Base-by-base conservation (phyloP, 2,888 invertebrate genomes). In the Hyppa rectilinea region DNA sequence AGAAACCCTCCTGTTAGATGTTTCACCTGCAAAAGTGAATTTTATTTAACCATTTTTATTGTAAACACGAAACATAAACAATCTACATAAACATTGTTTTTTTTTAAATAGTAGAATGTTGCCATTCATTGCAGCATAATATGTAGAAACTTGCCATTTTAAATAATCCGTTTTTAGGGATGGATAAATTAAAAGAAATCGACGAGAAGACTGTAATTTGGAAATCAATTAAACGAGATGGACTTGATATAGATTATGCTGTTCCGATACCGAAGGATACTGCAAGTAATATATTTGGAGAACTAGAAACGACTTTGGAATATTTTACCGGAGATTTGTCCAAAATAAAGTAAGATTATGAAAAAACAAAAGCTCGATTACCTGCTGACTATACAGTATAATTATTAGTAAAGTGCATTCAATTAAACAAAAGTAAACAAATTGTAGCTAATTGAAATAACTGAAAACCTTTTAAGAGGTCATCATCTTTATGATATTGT, bases 301-400 rank as follows among this genome's bases (percentile, higher is more conserved):
- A 96, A 81, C 93, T 97, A 10, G 97, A 97, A 89, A 86, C 93
- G 5, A 92, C 93, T 36, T 82, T 97, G 31, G 92, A 96, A 85
- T 97, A 97, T 92, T 97, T 97, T 82, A 95, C 96, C 9, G 97
- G 97, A n/a, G 96, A 97, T 77, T 90, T 97, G 40, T 92, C 97
- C 0, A 95, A 95, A 92, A 96, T 97, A 70, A 95, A 92, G 95
- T 95, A 89, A 89, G 92, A 83, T 31, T 50, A 43, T 14, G 17
- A 34, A 49, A 55, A n/a, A 1, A 20, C 14, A 23, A 63, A 26
- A n/a, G 23, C 4, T 68, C 29, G 9, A 43, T 40, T 26, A 55
- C 17, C 36, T 17, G 3, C 10, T 36, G n/a, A 23, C 23, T 36
- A 23, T 36, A 29, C 52, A 50, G 23, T 52, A 29, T 9, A 4